Conservation (phyloP, 2,888 invertebrate genomes). For the Drosophila siamana region DNA sequence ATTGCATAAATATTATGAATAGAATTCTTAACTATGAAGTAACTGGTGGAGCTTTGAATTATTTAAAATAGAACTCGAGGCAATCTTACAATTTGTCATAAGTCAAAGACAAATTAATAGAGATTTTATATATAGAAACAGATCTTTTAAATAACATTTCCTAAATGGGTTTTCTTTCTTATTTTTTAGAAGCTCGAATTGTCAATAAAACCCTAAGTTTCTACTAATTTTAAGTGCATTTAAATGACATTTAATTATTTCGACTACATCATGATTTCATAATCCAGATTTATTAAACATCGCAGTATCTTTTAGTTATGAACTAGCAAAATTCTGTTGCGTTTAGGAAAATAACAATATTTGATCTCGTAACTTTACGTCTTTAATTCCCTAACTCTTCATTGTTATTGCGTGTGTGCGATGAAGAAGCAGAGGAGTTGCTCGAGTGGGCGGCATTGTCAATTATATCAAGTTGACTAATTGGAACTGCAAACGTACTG, state of each 20-base stretch:
- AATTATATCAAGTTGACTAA: constrained; percentile 52
- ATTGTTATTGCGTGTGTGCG: background rate
- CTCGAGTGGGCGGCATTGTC: constrained; percentile 50
- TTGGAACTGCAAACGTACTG: constrained; percentile 28
- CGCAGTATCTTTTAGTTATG: too few species aligned
- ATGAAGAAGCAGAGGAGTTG: constrained; percentile 3
- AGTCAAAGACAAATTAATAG: too few species aligned
- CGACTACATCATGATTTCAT: too few species aligned
- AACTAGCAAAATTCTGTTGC: background rate
- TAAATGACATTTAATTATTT: too few species aligned
- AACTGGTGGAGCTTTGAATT: constrained; percentile 13
- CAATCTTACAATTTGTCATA: too few species aligned
- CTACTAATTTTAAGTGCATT: too few species aligned
- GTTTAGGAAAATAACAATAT: background rate
- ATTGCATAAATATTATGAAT: constrained; percentile 51
- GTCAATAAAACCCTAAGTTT: too few species aligned
- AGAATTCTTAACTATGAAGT: constrained; percentile 7
- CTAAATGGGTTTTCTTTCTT: too few species aligned
- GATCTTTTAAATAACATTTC: too few species aligned
- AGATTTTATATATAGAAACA: too few species aligned
- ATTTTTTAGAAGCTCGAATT: too few species aligned
- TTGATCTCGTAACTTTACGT: background rate
- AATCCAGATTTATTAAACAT: too few species aligned
- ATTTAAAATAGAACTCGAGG: background rate
- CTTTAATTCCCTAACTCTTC: background rate